Percentiles rank a stretch among this genome's conserved stretches.
Evolutionary conservation across 2,888 invertebrate genomes (phyloP).

Genomic region (Alentia gelatinosa): DNA sequence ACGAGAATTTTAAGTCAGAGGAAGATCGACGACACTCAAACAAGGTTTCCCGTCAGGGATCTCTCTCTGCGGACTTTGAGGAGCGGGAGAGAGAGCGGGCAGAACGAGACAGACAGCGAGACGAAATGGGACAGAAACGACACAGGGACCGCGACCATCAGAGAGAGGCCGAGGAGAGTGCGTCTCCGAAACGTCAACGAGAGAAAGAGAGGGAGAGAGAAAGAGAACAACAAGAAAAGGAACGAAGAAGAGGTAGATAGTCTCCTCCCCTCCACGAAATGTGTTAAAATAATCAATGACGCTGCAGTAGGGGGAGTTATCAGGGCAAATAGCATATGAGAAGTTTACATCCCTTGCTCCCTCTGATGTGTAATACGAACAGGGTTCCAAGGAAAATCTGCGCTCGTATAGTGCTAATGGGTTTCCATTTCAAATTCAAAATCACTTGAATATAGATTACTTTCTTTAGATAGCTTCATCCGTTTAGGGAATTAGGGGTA

Average conservation of each 20-base stretch:
- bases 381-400: no score
- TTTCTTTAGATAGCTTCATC: no score
- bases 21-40: background rate
- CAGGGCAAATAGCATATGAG: no score
- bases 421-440: no score
- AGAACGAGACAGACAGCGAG: background rate
- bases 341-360: no score
- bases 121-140: background rate
- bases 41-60: constrained; percentile 26
- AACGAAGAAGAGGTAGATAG: background rate
- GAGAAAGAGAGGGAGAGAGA: background rate
- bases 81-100: constrained; percentile 21
- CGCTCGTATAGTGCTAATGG: no score
- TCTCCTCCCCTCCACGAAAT: no score
- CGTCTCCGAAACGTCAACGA: background rate
- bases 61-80: constrained; percentile 35
- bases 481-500: no score
- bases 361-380: no score
- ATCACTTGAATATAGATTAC: no score
- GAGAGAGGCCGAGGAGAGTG: background rate
- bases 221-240: background rate
- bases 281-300: no score
- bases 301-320: no score
- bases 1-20: background rate
- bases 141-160: background rate